Evolutionary conservation across 2,113 vertebrate species (phyloP).

Genomic region (Solea senegalensis): DNA sequence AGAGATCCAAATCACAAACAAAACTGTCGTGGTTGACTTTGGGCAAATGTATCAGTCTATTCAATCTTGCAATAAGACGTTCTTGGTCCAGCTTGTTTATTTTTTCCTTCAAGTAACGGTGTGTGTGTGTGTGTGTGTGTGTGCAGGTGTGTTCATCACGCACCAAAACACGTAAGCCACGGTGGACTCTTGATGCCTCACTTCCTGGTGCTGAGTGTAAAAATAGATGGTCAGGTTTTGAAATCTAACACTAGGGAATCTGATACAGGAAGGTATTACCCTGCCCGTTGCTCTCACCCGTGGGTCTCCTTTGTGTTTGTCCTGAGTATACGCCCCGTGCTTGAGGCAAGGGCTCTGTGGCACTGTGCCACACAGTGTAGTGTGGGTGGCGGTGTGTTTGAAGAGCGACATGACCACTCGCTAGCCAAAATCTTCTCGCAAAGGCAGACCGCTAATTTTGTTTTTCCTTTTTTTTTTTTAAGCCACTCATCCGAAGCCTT

Average conservation of each 20-base stretch:
- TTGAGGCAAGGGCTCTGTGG: slow-evolving; percentile 71
- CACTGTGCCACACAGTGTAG: slow-evolving; percentile 66
- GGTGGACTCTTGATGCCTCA: slow-evolving; percentile 40
- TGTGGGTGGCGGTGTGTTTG: slow-evolving; percentile 70
- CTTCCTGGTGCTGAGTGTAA: slow-evolving; percentile 67
- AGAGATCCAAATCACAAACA: slow-evolving; percentile 52
- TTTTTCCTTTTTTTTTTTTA: background rate
- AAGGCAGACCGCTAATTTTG: slow-evolving; percentile 1
- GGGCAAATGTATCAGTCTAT: slow-evolving; percentile 41
- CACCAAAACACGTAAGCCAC: slow-evolving; percentile 35
- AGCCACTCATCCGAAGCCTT: background rate
- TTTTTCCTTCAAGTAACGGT: background rate
- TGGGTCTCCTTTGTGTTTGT: slow-evolving; percentile 78
- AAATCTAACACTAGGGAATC: slow-evolving; percentile 69
- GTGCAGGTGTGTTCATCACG: slow-evolving; percentile 8
- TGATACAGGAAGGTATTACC: slow-evolving; percentile 76
- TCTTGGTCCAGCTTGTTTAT: slow-evolving; percentile 15
- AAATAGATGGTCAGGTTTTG: slow-evolving; percentile 70
- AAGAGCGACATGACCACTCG: slow-evolving; percentile 57
- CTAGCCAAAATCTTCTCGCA: slow-evolving; percentile 46
- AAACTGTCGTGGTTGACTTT: slow-evolving; percentile 52
- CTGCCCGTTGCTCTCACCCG: slow-evolving; percentile 65
- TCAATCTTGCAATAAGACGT: slow-evolving; percentile 41
- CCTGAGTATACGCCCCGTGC: slow-evolving; percentile 69
- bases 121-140: background rate